A percentile compares a stretch with the other conserved stretches of the same genome.
Evolutionary conservation across 1,140 invertebrate genomes (phyloP).

Genomic region (Ceratina calcarata): DNA sequence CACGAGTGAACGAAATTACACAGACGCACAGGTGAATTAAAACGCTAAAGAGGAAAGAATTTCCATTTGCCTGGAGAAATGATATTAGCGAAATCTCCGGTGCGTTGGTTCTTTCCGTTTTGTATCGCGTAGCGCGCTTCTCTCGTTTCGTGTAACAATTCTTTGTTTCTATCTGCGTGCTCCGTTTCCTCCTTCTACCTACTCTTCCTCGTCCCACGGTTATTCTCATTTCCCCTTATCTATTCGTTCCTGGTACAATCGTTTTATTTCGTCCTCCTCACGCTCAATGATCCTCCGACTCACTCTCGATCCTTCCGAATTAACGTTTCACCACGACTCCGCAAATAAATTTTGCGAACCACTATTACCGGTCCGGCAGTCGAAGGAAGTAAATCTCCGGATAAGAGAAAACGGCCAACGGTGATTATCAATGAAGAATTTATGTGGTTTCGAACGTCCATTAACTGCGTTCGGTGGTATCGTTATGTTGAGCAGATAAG

Average conservation of each 20-base stretch:
- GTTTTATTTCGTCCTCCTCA: constrained; percentile 31
- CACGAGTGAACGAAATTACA: constrained; percentile 61
- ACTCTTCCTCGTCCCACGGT: neutral
- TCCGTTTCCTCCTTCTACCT: neutral
- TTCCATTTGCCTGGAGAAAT: constrained; percentile 56
- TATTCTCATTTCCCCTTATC: neutral
- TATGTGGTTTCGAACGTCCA: constrained; percentile 44
- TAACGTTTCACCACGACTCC: constrained; percentile 63
- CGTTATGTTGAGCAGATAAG: neutral
- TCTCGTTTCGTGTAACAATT: constrained; percentile 23
- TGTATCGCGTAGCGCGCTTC: neutral
- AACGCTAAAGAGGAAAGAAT: constrained; percentile 52
- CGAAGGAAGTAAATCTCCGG: constrained; percentile 61
- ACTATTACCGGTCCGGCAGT: constrained; percentile 46
- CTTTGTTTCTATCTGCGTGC: constrained; percentile 11
- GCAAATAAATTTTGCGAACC: constrained; percentile 63
- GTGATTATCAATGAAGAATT: constrained; percentile 58
- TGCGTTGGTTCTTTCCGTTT: constrained; percentile 5
- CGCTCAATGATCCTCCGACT: constrained; percentile 40
- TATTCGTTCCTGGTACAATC: neutral
- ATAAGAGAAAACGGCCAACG: constrained; percentile 51
- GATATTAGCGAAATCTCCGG: constrained; percentile 49
- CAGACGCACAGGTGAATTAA: constrained; percentile 48
- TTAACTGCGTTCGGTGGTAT: constrained; percentile 8
- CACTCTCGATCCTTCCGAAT: constrained; percentile 51